Base-by-base conservation (phyloP, 2,113 vertebrate species). In the Pterocles burchelli region DNA sequence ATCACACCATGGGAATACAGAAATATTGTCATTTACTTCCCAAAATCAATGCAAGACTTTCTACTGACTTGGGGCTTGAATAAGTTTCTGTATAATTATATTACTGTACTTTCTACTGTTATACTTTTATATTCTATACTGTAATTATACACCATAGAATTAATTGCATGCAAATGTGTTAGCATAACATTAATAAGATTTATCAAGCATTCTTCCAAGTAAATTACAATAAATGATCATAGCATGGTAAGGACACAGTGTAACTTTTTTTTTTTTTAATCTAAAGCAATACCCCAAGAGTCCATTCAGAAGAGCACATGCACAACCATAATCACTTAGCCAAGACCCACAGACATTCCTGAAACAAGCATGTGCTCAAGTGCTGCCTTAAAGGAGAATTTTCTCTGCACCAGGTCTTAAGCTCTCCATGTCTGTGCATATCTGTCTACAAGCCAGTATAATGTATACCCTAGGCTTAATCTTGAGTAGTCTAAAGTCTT, bases 11-110 rank as follows among this genome's bases (percentile, higher is more conserved):
- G 45, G 94, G 85, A 91, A 76, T 79, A 68, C 10, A 88, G 58
- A 95, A 90, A 73, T 90, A 82, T 52, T 91, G 78, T 91, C 85
- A 76, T 93, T 93, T 83, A 45, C 66, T 73, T 94, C 70, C 41
- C 58, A 54, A 89, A 85, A 82, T 54, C 78, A 65, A 22, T 83
- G 74, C 54, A 85, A 91, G 66, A 41, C 34, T 68, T 91, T 91
- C 80, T 52, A 72, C 81, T 82, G 78, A 85, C 58, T 85, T 61
- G 66, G 24, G 54, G 41, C 36, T 91, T 94, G 72, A 94, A 93
- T 85, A 94, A 94, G 12, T 25, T 83, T 24, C 66, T 73, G 24
- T 73, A 66, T 72, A 93, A 96, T 91, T 94, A 85, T 82, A 82
- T 52, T 85, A 52, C 45, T n/a, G 19, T 61, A 83, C 67, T 82